Percentiles rank a stretch among this genome's conserved stretches.
Conservation (phyloP, 2,888 invertebrate species). For the Drosophila emarginata region DNA sequence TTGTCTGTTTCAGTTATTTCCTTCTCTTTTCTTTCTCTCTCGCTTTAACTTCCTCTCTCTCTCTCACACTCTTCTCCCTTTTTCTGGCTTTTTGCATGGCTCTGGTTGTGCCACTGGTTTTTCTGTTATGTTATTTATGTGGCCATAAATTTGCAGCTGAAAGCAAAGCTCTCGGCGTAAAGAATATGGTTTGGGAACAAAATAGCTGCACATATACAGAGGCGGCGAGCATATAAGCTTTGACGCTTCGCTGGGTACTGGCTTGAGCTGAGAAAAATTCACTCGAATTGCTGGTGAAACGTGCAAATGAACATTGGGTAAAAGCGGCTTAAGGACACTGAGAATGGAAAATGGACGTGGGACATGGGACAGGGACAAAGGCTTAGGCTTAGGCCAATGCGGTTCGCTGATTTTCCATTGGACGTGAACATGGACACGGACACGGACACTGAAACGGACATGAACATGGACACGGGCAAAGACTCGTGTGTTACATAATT, state of each 20-base stretch:
- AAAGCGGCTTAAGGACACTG: constrained; percentile 72
- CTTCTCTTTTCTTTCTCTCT: constrained; percentile 22
- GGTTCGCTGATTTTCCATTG: constrained; percentile 70
- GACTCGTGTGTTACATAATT: constrained; percentile 64
- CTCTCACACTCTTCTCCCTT: too few relatives aligned
- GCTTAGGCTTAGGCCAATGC: constrained; percentile 60
- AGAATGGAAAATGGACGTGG: constrained; percentile 42
- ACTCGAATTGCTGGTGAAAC: constrained; percentile 30
- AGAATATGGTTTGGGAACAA: constrained; percentile 51
- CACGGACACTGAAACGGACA: constrained; percentile 21
- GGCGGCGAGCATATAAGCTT: constrained; percentile 53
- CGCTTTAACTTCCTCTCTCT: background rate
- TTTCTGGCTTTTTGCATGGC: background rate
- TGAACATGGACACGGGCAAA: constrained; percentile 35
- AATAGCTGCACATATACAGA: constrained; percentile 54
- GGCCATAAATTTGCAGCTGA: constrained; percentile 74
- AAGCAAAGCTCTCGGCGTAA: constrained; percentile 61
- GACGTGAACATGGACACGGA: constrained; percentile 40
- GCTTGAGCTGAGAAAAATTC: constrained; percentile 21
- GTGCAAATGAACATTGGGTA: constrained; percentile 68
- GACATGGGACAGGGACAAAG: constrained; percentile 33
- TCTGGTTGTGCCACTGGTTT: constrained; percentile 63
- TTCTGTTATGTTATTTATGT: constrained; percentile 71
- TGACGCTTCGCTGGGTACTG: constrained; percentile 62
- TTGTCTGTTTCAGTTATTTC: background rate